phyloP scores from a whole-genome alignment of 2,888 invertebrate species.

The Gryllus longicercus region DNA sequence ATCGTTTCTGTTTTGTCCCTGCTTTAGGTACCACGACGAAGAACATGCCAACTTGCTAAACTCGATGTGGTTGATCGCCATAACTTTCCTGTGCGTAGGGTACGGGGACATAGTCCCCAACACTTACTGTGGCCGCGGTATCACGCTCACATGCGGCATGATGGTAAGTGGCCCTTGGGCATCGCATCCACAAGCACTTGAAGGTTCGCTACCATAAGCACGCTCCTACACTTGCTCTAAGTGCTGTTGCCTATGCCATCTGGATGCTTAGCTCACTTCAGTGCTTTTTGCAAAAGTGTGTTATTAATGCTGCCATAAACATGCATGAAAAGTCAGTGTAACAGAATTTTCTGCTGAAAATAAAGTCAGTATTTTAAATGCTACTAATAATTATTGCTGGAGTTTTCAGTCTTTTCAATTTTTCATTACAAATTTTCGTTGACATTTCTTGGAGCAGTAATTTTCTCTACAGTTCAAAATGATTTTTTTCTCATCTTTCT shows the following conservation, averaged over 20 bases:
- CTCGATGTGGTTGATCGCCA: slow-evolving; percentile 99
- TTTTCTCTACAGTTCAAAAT: no score
- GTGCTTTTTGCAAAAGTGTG: slow-evolving; percentile 17
- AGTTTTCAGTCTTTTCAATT: no score
- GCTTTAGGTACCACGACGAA: slow-evolving; percentile 89
- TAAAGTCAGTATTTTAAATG: not conserved
- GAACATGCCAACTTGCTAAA: slow-evolving; percentile 97
- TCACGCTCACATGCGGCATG: slow-evolving; percentile 98
- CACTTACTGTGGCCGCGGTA: slow-evolving; percentile 99
- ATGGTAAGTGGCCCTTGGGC: slow-evolving; percentile 78
- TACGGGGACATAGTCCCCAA: slow-evolving; percentile 99
- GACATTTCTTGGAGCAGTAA: no score
- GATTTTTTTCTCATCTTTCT: no score
- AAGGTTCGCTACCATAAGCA: slow-evolving; percentile 17
- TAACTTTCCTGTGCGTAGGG: slow-evolving; percentile 99
- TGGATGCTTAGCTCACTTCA: slow-evolving; percentile 2
- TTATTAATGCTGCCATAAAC: not conserved
- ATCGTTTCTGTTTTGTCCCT: slow-evolving; percentile 26
- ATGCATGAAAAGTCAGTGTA: not conserved
- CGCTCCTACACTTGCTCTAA: not conserved
- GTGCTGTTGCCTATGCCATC: slow-evolving; percentile 8
- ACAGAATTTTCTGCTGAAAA: slow-evolving; percentile 3
- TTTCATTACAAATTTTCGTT: no score
- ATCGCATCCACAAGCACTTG: slow-evolving; percentile 1
- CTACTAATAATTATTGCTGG: no score